Evolutionary conservation across 2,888 invertebrate genomes (phyloP).

Genomic region (Zhuqinia jingwanae): DNA sequence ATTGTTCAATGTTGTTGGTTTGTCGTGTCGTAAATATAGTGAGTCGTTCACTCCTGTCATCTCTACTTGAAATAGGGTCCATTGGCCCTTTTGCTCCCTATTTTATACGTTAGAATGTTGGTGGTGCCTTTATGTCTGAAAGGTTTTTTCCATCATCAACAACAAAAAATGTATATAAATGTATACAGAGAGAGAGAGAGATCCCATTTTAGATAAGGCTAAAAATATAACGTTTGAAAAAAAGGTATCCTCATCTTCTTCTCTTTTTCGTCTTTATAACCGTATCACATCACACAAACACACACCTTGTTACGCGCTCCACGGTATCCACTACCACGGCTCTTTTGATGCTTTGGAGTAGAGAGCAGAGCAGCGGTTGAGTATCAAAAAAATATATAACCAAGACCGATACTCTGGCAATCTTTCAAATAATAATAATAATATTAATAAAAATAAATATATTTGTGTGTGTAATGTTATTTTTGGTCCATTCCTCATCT

Average conservation of each 20-base stretch:
- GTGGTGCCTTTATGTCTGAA: conserved; percentile 69
- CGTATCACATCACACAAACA: conserved; percentile 35
- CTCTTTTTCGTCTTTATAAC: conserved; percentile 33
- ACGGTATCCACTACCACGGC: conserved; percentile 20
- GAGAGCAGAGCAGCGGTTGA: neutral
- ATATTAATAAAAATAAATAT: conserved; percentile 13
- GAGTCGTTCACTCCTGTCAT: conserved; percentile 59
- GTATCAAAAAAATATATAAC: neutral
- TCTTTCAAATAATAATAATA: conserved; percentile 32
- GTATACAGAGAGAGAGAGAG: too few species aligned
- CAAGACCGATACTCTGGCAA: neutral
- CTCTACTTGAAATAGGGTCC: conserved; percentile 59
- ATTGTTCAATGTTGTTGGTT: conserved; percentile 26
- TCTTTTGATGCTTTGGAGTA: conserved; percentile 23
- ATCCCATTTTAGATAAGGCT: conserved; percentile 39
- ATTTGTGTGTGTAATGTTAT: conserved; percentile 30
- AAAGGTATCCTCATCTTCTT: conserved; percentile 15
- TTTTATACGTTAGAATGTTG: neutral
- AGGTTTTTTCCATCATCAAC: conserved; percentile 57
- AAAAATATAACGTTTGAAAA: neutral
- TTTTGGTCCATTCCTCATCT: conserved; percentile 28
- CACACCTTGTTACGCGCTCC: conserved; percentile 48
- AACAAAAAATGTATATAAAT: conserved; percentile 26
- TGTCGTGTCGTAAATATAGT: conserved; percentile 43
- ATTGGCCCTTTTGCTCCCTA: neutral